Evolutionary conservation across 1,140 invertebrate genomes (phyloP).

Genomic region (Oedothorax gibbosus): DNA sequence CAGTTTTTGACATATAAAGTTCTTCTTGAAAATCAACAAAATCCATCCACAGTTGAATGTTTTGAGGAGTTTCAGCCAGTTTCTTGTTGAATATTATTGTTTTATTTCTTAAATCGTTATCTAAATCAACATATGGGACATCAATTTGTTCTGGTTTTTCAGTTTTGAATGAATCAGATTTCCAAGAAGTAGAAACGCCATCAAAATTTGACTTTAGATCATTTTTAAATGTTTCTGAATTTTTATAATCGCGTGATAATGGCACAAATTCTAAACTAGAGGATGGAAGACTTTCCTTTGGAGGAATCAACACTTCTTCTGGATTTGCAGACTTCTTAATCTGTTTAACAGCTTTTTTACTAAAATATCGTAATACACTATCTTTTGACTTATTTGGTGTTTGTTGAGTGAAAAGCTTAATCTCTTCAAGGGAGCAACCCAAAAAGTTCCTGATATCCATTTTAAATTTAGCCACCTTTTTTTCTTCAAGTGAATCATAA

Average conservation of each 20-base stretch:
- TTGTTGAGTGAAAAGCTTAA: not conserved
- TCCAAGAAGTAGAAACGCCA: constrained; percentile 44
- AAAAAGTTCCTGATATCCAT: constrained; percentile 18
- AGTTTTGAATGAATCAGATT: not conserved
- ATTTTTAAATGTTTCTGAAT: not conserved
- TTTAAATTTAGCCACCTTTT: constrained; percentile 52
- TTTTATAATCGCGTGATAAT: not conserved
- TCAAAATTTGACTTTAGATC: constrained; percentile 17
- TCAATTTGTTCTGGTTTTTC: not conserved
- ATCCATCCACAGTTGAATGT: constrained; percentile 70
- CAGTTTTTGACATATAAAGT: constrained; percentile 41
- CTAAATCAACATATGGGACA: not conserved
- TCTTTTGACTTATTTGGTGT: not conserved
- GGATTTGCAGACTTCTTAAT: not conserved
- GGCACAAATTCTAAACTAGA: constrained; percentile 12
- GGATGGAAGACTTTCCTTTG: not conserved
- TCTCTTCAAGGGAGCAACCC: constrained; percentile 1
- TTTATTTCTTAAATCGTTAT: constrained; percentile 58
- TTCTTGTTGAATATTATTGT: constrained; percentile 68
- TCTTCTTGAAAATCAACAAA: constrained; percentile 71
- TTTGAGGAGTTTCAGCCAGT: constrained; percentile 67
- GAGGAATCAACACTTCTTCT: not conserved
- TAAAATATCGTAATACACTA: constrained; percentile 42
- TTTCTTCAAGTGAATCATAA: constrained; percentile 54
- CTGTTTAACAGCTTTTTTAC: constrained; percentile 25